Evolutionary conservation across 2,113 vertebrate genomes (phyloP).

Genomic region (Pluvialis apricaria): DNA sequence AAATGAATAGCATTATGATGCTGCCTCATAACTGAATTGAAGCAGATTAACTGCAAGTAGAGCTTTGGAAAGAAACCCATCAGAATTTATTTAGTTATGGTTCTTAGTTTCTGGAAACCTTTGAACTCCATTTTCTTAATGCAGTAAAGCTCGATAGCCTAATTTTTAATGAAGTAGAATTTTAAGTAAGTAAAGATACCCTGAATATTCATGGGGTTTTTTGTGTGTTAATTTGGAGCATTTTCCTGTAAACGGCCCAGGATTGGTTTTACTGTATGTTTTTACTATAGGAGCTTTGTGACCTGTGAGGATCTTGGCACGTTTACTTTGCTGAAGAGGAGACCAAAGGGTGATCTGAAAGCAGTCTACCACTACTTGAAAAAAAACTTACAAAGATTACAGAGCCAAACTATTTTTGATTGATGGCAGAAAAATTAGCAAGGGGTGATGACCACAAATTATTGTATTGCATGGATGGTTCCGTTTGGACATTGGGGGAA

Average conservation of each 20-base stretch:
- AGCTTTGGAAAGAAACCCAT: neutral
- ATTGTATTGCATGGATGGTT: fast-evolving
- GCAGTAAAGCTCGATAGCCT: neutral
- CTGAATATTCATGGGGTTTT: neutral
- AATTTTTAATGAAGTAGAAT: neutral
- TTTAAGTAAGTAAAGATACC: neutral
- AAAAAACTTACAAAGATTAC: neutral
- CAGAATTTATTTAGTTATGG: neutral
- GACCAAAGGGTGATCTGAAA: neutral
- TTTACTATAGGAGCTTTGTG: neutral
- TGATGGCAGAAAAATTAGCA: neutral
- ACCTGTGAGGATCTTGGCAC: neutral
- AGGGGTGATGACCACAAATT: neutral
- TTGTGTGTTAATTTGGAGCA: neutral
- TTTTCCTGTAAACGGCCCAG: neutral
- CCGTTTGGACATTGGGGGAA: neutral
- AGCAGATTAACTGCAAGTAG: neutral
- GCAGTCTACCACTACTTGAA: neutral
- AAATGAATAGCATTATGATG: neutral
- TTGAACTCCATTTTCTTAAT: neutral
- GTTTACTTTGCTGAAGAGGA: neutral
- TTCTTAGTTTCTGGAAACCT: neutral
- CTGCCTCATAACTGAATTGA: neutral
- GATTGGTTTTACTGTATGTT: neutral
- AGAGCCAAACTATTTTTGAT: neutral